Base-by-base conservation (phyloP, 2,888 invertebrate species). In the Standfussiana lucernea region DNA sequence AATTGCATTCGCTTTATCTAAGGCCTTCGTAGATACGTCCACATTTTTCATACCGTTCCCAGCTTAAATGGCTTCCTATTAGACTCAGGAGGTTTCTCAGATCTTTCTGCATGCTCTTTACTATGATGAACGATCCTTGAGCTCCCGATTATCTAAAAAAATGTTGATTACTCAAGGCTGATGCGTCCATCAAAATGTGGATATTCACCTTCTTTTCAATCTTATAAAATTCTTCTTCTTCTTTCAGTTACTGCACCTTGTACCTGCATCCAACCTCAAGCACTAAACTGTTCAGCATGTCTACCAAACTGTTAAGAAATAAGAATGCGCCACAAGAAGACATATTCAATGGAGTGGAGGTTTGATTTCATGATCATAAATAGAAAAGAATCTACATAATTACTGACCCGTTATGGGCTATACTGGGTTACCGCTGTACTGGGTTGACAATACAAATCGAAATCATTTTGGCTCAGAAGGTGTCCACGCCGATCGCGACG, bases 241-340 rank as follows among this genome's bases (percentile, higher is more conserved):
- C n/a, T 88, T 91, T 21, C 72, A 97, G 97, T 24, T 95, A 95
- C 64, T 97, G 97, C 71, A 97, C 97, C n/a, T 93, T 98, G 32
- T 98, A 98, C 90, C 98, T 98, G 96, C 98, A 98, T 90, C 97
- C 98, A 0, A 96, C 98, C 87, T 97, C 98, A 15, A 98, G 98
- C 87, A 98, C 98, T 11, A 97, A 97, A 80, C 98, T 98, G 92
- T 98, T 98, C 89, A 97, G 97, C 65, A 98, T 98, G 35, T 97
- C 98, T 0, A 98, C 98, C n/a, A 96, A 95, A 79, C 94, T 98
- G 53, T 90, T 98, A 64, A 97, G 97, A 91, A 97, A 98, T 87
- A 97, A 97, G 90, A 95, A 97, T 2, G 97, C 97, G 0, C 95
- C 97, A 0, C 95, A 96, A 82, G 96, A 97, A 11, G 96, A 97